Base-by-base conservation (phyloP, 2,797 vertebrate species). In the Eospalax fontanierii region DNA sequence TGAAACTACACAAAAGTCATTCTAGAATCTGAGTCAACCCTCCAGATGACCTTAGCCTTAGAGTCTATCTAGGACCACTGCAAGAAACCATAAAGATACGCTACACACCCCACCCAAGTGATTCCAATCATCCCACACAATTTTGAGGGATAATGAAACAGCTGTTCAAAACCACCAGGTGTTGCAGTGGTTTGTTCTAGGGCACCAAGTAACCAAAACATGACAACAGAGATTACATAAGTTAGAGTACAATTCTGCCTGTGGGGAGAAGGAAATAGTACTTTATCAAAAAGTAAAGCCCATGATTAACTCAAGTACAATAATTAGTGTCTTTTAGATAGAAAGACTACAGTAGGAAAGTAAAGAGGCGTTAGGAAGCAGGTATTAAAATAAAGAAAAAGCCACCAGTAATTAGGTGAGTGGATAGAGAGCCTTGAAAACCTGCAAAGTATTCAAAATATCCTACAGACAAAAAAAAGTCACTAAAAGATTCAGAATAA, bases 351-450 rank as follows among this genome's bases (percentile, higher is more conserved):
- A 21, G 12, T 54, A 71, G 43, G 66, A 81, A 91, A 21, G 28
- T 63, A 76, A 81, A 38, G 59, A 84, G 35, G 84, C 24, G 50
- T 87, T 73, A 65, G 73, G 74, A 71, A 50, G 54, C 61, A 92
- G 63, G 38, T 46, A 66, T 19, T 83, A 50, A 93, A 88, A 86
- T 59, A 83, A 85, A 82, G 43, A 79, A 83, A 82, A 59, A 10
- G 24, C 43, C 50, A 68, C 30, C 19, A 40, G 46, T 24, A 43
- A 14, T 87, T 28, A 54, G 59, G 59, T 50, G 63, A n/a, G 30
- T 21, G 28, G 54, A 4, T 11, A 30, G 19, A 46, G 18, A 35
- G 59, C 63, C 61, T 86, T 16, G 24, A 33, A 11, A 21, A 68
- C 6, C n/a, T 33, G 40, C 46, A 5, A 66, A 38, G 59, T 43